Evolutionary conservation across 2,113 vertebrate species (phyloP).

Genomic region (Chascanopsetta lugubris): DNA sequence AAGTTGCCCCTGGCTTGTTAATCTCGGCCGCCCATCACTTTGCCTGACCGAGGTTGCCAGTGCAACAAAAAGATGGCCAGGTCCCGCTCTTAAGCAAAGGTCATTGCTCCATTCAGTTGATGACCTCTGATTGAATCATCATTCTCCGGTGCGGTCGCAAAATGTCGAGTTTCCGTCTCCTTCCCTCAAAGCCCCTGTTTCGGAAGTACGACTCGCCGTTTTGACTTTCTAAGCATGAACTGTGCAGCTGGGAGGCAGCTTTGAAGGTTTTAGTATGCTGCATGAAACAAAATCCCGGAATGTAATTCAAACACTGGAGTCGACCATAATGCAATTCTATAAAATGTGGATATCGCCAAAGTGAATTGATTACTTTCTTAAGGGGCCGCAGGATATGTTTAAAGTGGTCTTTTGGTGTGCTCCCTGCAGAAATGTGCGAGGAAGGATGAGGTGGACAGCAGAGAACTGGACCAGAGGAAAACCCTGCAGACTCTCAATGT

Average conservation of each 20-base stretch:
- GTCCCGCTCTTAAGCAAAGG: slow-evolving; percentile 2
- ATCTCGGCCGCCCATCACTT: not conserved
- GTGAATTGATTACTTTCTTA: not conserved
- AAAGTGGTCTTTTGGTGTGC: slow-evolving; percentile 5
- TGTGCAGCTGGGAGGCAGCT: not conserved
- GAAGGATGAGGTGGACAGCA: slow-evolving; percentile 88
- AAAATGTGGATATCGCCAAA: slow-evolving; percentile 2
- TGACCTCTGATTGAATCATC: slow-evolving; percentile 5
- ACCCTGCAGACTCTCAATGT: slow-evolving; percentile 86
- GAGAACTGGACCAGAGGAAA: slow-evolving; percentile 92
- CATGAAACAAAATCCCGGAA: not conserved
- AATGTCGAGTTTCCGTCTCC: slow-evolving; percentile 14
- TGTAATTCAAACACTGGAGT: not conserved
- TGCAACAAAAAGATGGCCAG: slow-evolving; percentile 19
- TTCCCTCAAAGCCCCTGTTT: not conserved
- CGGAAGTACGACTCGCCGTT: not conserved
- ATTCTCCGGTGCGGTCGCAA: not conserved
- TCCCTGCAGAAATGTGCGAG: slow-evolving; percentile 85
- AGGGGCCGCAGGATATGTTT: not conserved
- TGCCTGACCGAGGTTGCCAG: not conserved
- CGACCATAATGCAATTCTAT: not conserved
- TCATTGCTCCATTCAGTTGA: not conserved
- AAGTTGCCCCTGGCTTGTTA: not conserved
- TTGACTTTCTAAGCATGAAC: not conserved
- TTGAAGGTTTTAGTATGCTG: not conserved